A percentile compares a stretch with the other conserved stretches of the same genome.
These are phyloP conservation scores for Pomacea maculata DNA, from an alignment of 1,140 invertebrate species.

Conservation along the genomic window DNA sequence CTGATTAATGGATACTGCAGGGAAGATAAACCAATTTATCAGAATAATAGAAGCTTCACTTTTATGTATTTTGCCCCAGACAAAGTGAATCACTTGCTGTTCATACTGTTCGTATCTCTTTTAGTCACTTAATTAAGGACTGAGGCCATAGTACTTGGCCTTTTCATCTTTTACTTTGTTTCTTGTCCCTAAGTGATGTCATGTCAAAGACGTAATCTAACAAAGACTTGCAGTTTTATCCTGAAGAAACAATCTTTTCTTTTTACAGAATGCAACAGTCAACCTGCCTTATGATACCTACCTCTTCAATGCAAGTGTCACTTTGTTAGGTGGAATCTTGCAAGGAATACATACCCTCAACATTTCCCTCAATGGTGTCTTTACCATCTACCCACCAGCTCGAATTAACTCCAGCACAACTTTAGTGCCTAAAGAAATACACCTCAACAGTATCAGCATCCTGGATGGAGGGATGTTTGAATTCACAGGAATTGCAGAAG, in stretches of 20 bases:
- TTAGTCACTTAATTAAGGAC: too few species aligned
- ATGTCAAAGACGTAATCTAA: too few species aligned
- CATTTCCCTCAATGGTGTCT: slow-evolving; percentile 47
- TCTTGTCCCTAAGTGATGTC: too few species aligned
- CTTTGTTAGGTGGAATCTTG: slow-evolving; percentile 46
- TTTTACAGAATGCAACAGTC: slow-evolving; percentile 37
- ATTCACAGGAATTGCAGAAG: slow-evolving; percentile 42
- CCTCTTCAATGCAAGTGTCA: slow-evolving; percentile 42
- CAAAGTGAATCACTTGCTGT: too few species aligned
- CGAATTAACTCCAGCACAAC: slow-evolving; percentile 24
- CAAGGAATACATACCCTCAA: slow-evolving; percentile 49
- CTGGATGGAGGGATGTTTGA: slow-evolving; percentile 49
- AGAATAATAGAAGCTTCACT: too few species aligned
- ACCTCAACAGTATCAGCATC: slow-evolving; percentile 47
- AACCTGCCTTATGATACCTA: slow-evolving; percentile 51
- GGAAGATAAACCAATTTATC: too few species aligned
- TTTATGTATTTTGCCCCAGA: too few species aligned
- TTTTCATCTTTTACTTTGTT: too few species aligned
- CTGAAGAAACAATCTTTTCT: not conserved
- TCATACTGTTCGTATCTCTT: too few species aligned
- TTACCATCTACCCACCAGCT: slow-evolving; percentile 44
- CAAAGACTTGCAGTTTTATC: too few species aligned
- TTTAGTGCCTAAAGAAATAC: slow-evolving; percentile 24
- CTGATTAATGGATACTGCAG: too few species aligned
- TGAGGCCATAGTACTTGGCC: too few species aligned